Percentiles rank a stretch among this genome's conserved stretches.
These are phyloP conservation scores for Xestia xanthographa DNA, from an alignment of 2,888 invertebrate species.

Conservation along the genomic window DNA sequence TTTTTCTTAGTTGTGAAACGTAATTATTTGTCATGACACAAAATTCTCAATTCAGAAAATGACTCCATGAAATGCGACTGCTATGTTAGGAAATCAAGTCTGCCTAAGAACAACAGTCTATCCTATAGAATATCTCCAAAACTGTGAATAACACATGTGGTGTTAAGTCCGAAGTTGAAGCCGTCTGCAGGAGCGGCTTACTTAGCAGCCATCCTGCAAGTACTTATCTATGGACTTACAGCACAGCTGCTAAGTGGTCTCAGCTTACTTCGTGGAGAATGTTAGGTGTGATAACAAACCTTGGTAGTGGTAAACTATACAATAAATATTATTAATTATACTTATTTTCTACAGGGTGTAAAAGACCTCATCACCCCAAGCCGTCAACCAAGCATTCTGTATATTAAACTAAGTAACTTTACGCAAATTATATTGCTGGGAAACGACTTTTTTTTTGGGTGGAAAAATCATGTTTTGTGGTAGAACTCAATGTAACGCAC, in stretches of 20 bases:
- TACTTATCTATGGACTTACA: constrained; percentile 1
- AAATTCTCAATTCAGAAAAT: neutral
- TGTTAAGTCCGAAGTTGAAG: neutral
- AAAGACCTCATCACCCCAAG: no score
- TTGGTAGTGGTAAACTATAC: neutral
- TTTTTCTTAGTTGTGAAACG: no score
- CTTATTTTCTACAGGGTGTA: no score
- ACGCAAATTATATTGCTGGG: no score
- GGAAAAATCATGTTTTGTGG: no score
- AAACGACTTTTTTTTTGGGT: no score
- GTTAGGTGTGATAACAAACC: neutral
- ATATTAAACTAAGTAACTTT: no score
- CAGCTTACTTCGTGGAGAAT: neutral
- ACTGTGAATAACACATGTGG: neutral
- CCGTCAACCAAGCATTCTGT: no score
- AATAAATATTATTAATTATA: neutral
- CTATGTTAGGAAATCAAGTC: neutral
- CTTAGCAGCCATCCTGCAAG: no score
- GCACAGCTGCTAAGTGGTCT: neutral
- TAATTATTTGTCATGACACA: no score
- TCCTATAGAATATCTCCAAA: neutral
- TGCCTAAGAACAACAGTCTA: neutral
- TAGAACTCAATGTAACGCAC: no score
- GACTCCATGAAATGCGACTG: neutral
- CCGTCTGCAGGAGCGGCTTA: neutral